phyloP scores from a whole-genome alignment of 1,140 invertebrate species.

The Mesaphorura yosii region DNA sequence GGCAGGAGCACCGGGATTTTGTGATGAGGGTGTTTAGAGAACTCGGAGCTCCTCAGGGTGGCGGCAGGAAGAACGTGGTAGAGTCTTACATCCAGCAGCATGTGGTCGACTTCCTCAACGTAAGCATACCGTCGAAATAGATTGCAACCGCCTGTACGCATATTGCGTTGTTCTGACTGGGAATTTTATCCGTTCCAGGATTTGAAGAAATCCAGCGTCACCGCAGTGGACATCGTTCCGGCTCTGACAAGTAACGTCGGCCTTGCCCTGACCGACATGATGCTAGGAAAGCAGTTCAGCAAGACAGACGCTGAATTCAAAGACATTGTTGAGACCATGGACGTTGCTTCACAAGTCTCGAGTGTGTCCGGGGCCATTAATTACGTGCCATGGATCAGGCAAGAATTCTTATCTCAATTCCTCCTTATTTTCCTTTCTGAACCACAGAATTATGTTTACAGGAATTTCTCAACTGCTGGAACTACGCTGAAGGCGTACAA shows the following conservation, averaged over 20 bases:
- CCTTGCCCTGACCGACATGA: slow-evolving; percentile 58
- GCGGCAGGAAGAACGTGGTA: slow-evolving; percentile 42
- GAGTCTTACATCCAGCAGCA: slow-evolving; percentile 53
- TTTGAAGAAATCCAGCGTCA: slow-evolving; percentile 18
- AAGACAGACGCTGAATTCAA: slow-evolving; percentile 57
- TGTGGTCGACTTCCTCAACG: slow-evolving; percentile 33
- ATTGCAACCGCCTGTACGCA: slow-evolving; percentile 2
- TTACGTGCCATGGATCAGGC: slow-evolving; percentile 69
- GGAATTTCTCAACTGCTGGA: too few relatives aligned
- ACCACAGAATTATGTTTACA: background rate
- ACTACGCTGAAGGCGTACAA: too few relatives aligned
- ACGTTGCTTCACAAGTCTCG: slow-evolving; percentile 63
- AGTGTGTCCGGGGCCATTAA: slow-evolving; percentile 67
- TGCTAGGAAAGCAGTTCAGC: slow-evolving; percentile 58
- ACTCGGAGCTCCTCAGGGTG: slow-evolving; percentile 57
- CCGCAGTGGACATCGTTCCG: slow-evolving; percentile 40
- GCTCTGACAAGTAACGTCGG: slow-evolving; percentile 57
- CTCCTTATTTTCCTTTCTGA: background rate
- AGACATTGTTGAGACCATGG: slow-evolving; percentile 59
- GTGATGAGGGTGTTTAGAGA: slow-evolving; percentile 55
- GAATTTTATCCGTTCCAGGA: slow-evolving; percentile 11
- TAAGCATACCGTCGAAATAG: slow-evolving; percentile 33
- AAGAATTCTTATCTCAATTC: slow-evolving; percentile 16
- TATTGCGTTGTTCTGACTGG: background rate
- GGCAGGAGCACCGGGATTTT: slow-evolving; percentile 71